Conservation (phyloP, 1,140 invertebrate genomes). For the Planococcus citri region DNA sequence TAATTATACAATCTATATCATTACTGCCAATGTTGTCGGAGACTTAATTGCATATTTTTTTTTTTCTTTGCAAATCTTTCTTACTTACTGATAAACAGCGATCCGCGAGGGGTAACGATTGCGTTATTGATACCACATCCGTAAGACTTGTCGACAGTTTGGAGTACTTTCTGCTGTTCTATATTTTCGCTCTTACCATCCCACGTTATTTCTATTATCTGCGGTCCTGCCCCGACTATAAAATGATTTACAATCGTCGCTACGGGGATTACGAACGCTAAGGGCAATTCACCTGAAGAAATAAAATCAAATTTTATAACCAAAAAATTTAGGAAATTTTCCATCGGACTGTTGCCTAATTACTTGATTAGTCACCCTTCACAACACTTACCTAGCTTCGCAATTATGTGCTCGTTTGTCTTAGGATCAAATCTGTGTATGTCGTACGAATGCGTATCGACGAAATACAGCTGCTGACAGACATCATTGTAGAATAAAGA, state of each 20-base stretch:
- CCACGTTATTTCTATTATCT: slow-evolving; percentile 30
- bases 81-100: slow-evolving; percentile 58
- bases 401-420: slow-evolving; percentile 30
- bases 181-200: slow-evolving; percentile 27
- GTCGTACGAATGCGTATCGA: slow-evolving; percentile 35
- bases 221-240: neutral
- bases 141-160: slow-evolving; percentile 15
- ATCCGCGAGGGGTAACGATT: slow-evolving; percentile 65
- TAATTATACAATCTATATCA: no score
- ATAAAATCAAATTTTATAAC: no score
- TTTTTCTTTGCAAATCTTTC: no score
- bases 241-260: neutral
- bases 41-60: no score
- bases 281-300: neutral
- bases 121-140: slow-evolving; percentile 69
- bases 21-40: no score
- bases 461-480: slow-evolving; percentile 35
- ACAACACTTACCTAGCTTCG: slow-evolving; percentile 26
- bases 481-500: neutral
- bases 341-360: no score
- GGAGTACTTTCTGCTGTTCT: slow-evolving; percentile 25
- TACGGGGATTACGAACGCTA: neutral
- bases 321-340: no score
- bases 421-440: slow-evolving; percentile 34
- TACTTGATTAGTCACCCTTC: no score